Percentiles rank a stretch among this genome's conserved stretches.
phyloP scores from a whole-genome alignment of 2,797 vertebrate genomes.

The Arrhamphus sclerolepis region DNA sequence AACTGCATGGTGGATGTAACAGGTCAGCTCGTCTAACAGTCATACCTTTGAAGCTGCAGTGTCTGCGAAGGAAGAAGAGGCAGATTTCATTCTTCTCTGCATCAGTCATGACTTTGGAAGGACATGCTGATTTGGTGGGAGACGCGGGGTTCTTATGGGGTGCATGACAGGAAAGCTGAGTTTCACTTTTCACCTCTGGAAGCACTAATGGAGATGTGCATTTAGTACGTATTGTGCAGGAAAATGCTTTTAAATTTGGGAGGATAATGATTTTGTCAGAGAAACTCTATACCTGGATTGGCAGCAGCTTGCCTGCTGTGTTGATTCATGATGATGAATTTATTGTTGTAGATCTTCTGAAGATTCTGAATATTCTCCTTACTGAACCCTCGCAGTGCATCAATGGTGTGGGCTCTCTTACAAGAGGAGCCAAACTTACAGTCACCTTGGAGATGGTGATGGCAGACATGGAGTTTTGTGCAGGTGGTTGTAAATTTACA shows the following conservation, averaged over 20 bases:
- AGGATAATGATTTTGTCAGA: neutral
- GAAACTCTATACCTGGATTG: slow-evolving; percentile 37
- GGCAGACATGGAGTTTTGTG: slow-evolving; percentile 88
- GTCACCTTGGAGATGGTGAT: slow-evolving; percentile 79
- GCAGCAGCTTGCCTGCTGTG: neutral
- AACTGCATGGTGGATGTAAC: neutral
- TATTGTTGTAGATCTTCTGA: slow-evolving; percentile 75
- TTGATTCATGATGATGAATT: slow-evolving; percentile 59
- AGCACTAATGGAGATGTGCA: slow-evolving; percentile 17
- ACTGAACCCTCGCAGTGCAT: slow-evolving; percentile 74
- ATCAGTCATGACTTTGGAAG: slow-evolving; percentile 50
- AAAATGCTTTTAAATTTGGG: neutral
- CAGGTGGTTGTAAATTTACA: slow-evolving; percentile 81
- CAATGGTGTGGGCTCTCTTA: slow-evolving; percentile 79
- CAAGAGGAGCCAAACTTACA: slow-evolving; percentile 82
- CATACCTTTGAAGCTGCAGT: slow-evolving; percentile 84
- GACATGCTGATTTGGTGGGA: neutral
- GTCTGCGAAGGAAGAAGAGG: slow-evolving; percentile 80
- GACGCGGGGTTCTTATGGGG: neutral
- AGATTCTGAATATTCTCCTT: slow-evolving; percentile 64
- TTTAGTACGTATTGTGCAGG: neutral
- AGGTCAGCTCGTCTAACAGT: neutral
- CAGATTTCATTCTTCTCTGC: slow-evolving; percentile 84
- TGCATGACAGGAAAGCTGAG: neutral
- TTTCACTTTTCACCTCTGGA: neutral